Evolutionary conservation across 2,113 vertebrate species (phyloP).

Genomic region (Notechis scutatus): DNA sequence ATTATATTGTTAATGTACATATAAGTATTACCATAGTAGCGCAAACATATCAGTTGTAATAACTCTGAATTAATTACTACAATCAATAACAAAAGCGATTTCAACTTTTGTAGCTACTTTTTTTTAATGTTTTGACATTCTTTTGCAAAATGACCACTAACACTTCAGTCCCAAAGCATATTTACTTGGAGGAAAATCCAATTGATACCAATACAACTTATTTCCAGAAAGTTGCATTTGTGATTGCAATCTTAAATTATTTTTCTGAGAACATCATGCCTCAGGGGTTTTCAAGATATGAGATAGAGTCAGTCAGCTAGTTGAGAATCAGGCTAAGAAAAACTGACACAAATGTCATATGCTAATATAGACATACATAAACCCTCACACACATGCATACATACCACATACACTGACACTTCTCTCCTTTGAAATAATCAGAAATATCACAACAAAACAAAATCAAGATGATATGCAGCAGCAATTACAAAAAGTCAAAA

Average conservation of each 20-base stretch:
- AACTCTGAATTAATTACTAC: neutral
- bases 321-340: neutral
- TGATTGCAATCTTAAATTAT: constrained; percentile 6
- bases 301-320: neutral
- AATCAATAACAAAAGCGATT: neutral
- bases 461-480: neutral
- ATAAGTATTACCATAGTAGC: neutral
- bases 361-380: neutral
- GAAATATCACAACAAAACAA: neutral
- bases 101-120: neutral
- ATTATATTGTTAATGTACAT: neutral
- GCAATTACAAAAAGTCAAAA: constrained; percentile 15
- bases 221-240: constrained; percentile 12
- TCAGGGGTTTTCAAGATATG: constrained; percentile 22
- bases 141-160: neutral
- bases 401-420: neutral
- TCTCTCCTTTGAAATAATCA: constrained; percentile 29
- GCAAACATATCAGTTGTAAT: neutral
- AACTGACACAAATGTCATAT: neutral
- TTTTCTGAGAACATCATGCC: neutral
- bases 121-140: neutral
- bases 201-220: neutral
- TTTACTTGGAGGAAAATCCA: neutral
- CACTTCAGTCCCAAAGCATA: neutral
- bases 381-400: neutral